Base-by-base conservation (phyloP, 2,888 invertebrate genomes). In the Gandaritis pyraliata region DNA sequence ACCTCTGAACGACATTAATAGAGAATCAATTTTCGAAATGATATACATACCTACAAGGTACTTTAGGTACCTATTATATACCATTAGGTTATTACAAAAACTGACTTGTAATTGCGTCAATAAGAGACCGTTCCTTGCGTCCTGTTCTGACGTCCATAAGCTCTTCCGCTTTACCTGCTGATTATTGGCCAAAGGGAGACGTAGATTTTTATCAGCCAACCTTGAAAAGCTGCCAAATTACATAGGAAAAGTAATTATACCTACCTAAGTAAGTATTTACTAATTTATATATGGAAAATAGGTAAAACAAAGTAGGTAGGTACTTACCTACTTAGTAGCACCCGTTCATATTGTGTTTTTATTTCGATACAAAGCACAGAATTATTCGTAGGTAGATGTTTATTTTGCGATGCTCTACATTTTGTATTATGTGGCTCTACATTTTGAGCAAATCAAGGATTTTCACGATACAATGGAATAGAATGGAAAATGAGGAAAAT, bases 191-290 rank as follows among this genome's bases (percentile, higher is more conserved):
- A 89, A 92, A 92, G 80, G 78, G 79, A 92, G 91, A 83, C 88
- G 91, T 78, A 90, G 75, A 90, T 83, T 90, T 88, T 82, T 85
- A 82, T 70, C 48, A 60, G 59, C 75, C 65, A 62, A 86, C 91
- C 92, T 92, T 92, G 92, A 90, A 86, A 82, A 13, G 10, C 7
- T 95, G 86, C 95, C 94, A 81, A 74, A 76, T 75, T 76, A 33
- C 23, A 23, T 23, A 23, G 23, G 23, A n/a, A n/a, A n/a, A 29
- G 6, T 29, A 29, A 29, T 29, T 29, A 29, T 2, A 29, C 8
- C 2, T 33, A 33, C 1, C 33, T 33, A 10, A 6, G 15, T 43
- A 43, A 8, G 83, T 77, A 81, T 78, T 78, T 73, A 72, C 69
- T 61, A 74, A 71, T 71, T 74, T 78, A 80, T 79, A 80, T 81